Base-by-base conservation (phyloP, 2,888 invertebrate genomes). In the Cenopis cana region DNA sequence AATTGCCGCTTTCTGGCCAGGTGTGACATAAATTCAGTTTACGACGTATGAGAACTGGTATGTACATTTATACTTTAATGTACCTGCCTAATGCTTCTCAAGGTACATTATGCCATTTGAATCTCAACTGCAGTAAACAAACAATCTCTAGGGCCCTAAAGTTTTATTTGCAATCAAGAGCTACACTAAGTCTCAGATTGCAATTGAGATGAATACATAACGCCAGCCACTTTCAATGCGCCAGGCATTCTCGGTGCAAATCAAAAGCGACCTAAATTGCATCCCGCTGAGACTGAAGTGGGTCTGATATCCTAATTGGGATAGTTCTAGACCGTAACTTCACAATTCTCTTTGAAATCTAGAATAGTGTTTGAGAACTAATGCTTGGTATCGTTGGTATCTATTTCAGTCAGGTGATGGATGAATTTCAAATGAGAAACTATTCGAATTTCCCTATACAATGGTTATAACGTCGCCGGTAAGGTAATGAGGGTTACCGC, bases 211-310 rank as follows among this genome's bases (percentile, higher is more conserved):
- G 54, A 70, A 55, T 70, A 54, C 59, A 65, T 55, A 70, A 66
- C 38, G 46, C 18, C 33, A 11, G 33, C n/a, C 70, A 70, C 59
- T 70, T 66, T 60, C 24, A 66, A 60, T 66, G 59, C 65, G 36
- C 20, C 70, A 14, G 38, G 33, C 65, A 54, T 10, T 70, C 46
- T 20, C n/a, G 17, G 59, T 50, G 65, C 65, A 70, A 70, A 66
- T 70, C 65, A 70, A 70, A 70, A 60, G 65, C 59, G 65, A 55
- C 65, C 65, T 57, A 60, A 69, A 70, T 65, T 65, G 70, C 65
- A 38, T 52, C n/a, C 64, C 54, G 17, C n/a, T 8, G 65, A 59
- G 69, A 65, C 50, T 6, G 17, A 64, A 57, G 33, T 59, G 54
- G 6, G 52, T 52, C 36, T 66, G 60, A 69, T 50, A 59, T 59